phyloP scores from a whole-genome alignment of 2,113 vertebrate species.

The Dipodomys ordii region DNA sequence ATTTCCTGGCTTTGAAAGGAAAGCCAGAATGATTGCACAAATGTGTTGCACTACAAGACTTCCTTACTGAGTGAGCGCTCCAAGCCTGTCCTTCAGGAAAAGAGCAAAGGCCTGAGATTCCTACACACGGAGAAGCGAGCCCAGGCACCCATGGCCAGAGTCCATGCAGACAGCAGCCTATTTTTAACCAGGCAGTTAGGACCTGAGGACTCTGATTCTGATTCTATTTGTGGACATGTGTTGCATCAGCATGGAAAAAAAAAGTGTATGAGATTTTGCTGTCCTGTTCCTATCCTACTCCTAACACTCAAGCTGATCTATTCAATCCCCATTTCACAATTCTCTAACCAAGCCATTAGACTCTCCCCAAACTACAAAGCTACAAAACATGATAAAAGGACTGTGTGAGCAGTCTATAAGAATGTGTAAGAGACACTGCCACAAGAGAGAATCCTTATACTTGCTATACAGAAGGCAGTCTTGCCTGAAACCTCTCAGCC shows the following conservation, averaged over 20 bases:
- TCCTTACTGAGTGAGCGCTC: not conserved
- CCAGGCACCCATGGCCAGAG: not conserved
- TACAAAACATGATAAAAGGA: too few relatives aligned
- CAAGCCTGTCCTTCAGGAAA: not conserved
- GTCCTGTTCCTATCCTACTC: not conserved
- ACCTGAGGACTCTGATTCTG: not conserved
- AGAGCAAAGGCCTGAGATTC: not conserved
- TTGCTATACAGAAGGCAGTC: not conserved
- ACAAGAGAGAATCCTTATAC: not conserved
- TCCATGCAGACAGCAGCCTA: not conserved
- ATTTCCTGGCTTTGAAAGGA: not conserved
- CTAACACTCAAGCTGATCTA: not conserved
- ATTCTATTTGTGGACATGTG: slow-evolving; percentile 51
- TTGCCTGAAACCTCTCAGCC: not conserved
- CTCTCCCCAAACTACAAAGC: not conserved
- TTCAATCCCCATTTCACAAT: not conserved
- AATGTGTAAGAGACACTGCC: rapidly evolving
- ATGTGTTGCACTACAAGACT: rapidly evolving
- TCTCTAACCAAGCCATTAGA: too few relatives aligned
- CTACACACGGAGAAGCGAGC: not conserved
- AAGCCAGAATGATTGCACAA: not conserved
- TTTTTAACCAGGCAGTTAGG: slow-evolving; percentile 48
- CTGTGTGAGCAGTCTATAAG: rapidly evolving
- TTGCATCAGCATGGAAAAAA: not conserved
- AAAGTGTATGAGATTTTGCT: not conserved